Conservation (phyloP, 92 coral and sea anemone genomes). For the Parazoanthus atlanticus region DNA sequence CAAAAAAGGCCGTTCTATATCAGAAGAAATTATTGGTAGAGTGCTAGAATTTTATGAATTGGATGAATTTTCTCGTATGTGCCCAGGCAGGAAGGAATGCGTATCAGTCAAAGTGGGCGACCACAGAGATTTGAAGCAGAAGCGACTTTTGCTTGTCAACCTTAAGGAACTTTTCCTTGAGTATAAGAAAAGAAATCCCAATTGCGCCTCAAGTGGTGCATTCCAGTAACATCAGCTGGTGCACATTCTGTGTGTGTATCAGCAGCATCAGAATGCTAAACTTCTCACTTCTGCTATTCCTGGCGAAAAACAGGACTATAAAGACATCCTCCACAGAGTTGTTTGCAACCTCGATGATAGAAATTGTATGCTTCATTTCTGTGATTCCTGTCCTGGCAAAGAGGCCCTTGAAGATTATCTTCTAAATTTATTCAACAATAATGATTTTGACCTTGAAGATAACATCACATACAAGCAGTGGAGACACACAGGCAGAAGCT, state of each 20-base stretch:
- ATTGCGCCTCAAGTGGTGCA: conserved; percentile 26
- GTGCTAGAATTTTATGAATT: neutral
- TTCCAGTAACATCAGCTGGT: conserved; percentile 15
- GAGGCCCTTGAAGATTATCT: conserved; percentile 17
- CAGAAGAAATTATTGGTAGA: neutral
- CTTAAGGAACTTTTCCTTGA: neutral
- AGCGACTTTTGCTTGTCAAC: neutral
- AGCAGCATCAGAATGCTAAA: conserved; percentile 26
- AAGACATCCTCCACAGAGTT: conserved; percentile 24
- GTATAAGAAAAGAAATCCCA: neutral
- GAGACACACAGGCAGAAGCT: conserved; percentile 25
- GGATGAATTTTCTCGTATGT: neutral
- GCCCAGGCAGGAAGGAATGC: neutral
- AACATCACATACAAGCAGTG: no score
- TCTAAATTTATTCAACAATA: neutral
- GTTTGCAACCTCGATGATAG: conserved; percentile 33
- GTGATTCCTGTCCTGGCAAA: conserved; percentile 41
- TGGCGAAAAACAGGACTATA: conserved; percentile 23
- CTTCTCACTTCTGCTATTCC: conserved; percentile 29
- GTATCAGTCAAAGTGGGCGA: neutral
- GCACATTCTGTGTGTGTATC: conserved; percentile 14
- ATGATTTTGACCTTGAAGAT: conserved; percentile 22
- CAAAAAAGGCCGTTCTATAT: neutral
- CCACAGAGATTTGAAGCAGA: neutral
- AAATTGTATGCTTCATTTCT: conserved; percentile 41